These are phyloP conservation scores for Drosophila repleta DNA, from an alignment of 1,140 invertebrate genomes.

Conservation along the genomic window DNA sequence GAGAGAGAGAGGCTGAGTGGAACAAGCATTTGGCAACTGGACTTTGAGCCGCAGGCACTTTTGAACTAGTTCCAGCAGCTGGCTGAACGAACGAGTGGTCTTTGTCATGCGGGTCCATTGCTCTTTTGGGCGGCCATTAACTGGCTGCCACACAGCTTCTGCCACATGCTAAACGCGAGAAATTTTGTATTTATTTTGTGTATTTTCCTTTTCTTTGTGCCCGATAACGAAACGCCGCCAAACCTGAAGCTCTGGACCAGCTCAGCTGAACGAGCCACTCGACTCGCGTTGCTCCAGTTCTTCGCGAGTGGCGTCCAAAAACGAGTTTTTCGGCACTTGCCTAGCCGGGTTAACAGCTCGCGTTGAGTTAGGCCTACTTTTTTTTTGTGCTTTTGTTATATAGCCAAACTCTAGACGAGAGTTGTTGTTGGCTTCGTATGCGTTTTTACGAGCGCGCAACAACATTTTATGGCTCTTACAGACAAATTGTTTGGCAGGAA, in stretches of 20 bases:
- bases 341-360: slow-evolving; percentile 26
- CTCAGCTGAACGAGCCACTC: slow-evolving; percentile 8
- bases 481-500: slow-evolving; percentile 33
- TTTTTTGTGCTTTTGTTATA: slow-evolving; percentile 17
- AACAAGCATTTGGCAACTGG: slow-evolving; percentile 5
- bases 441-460: slow-evolving; percentile 34
- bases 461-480: slow-evolving; percentile 35
- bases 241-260: slow-evolving; percentile 8
- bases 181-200: slow-evolving; percentile 6
- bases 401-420: slow-evolving; percentile 5
- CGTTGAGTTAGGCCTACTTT: slow-evolving; percentile 47
- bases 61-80: slow-evolving; percentile 64
- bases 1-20: background rate
- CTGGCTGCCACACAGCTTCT: slow-evolving; percentile 14
- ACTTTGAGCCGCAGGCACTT: slow-evolving; percentile 37
- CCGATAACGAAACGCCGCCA: background rate
- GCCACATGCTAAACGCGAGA: slow-evolving; percentile 38
- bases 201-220: slow-evolving; percentile 38
- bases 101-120: slow-evolving; percentile 26
- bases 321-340: slow-evolving; percentile 53
- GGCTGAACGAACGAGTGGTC: slow-evolving; percentile 22
- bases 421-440: slow-evolving; percentile 9
- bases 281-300: slow-evolving; percentile 43
- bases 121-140: slow-evolving; percentile 16
- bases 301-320: slow-evolving; percentile 32